Percentiles rank a stretch among this genome's conserved stretches.
Conservation (phyloP, 2,888 invertebrate genomes). For the Myopa testacea region DNA sequence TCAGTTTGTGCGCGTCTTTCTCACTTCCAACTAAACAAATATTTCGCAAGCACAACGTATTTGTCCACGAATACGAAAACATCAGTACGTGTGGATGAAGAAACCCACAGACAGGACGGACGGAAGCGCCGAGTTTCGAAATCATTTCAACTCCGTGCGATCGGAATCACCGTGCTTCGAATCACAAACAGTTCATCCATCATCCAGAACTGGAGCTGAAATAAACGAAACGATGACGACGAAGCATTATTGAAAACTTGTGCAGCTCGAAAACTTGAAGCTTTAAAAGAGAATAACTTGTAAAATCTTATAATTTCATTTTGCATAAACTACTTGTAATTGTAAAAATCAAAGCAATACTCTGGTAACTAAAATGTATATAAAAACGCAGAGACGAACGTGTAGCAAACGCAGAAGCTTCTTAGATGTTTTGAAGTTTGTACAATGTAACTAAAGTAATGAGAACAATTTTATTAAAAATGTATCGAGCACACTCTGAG, state of each 20-base stretch:
- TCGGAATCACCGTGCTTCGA: not conserved
- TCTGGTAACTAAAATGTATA: no score
- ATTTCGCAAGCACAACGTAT: slow-evolving; percentile 24
- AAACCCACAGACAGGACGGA: slow-evolving; percentile 22
- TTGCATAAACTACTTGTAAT: not conserved
- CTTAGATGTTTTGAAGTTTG: no score
- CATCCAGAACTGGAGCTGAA: slow-evolving; percentile 1
- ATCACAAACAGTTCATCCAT: not conserved
- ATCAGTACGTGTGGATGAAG: not conserved
- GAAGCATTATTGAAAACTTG: slow-evolving; percentile 46
- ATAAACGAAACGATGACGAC: slow-evolving; percentile 20
- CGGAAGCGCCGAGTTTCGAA: slow-evolving; percentile 14
- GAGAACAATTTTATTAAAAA: no score
- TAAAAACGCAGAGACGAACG: no score
- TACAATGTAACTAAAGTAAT: no score
- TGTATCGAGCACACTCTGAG: no score
- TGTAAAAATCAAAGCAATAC: no score
- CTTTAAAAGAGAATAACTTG: slow-evolving; percentile 10
- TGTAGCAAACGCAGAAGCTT: no score
- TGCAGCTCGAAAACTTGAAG: slow-evolving; percentile 39
- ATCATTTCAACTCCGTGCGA: no score
- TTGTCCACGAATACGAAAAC: slow-evolving; percentile 42
- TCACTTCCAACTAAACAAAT: slow-evolving; percentile 24
- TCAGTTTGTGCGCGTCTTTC: slow-evolving; percentile 21
- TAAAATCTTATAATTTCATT: not conserved